Conservation (phyloP, 2,797 vertebrate genomes). For the Urosaurus nigricauda region DNA sequence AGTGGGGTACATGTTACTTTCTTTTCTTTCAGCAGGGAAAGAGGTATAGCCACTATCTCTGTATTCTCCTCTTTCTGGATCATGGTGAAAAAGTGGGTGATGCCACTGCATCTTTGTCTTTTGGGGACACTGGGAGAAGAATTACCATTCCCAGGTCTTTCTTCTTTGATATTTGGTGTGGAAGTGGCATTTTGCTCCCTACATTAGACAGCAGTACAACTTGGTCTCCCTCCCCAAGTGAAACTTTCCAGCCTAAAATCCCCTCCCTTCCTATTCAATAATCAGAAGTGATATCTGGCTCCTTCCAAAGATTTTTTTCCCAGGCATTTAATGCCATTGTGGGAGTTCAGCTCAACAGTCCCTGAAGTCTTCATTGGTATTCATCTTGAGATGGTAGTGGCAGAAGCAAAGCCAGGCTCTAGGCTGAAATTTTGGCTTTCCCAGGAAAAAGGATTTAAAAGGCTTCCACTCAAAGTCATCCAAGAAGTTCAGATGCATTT, state of each 20-base stretch:
- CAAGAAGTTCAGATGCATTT: background rate
- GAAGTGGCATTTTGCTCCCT: no score
- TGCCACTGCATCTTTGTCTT: no score
- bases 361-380: background rate
- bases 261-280: constrained; percentile 2
- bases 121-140: no score
- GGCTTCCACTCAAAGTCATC: constrained; percentile 28
- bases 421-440: background rate
- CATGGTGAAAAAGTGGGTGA: no score
- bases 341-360: background rate
- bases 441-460: constrained; percentile 3
- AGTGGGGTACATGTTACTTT: no score
- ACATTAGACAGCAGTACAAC: no score
- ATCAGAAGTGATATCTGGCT: constrained; percentile 3
- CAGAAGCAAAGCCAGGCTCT: background rate
- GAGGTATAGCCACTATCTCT: no score
- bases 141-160: no score
- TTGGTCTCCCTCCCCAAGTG: background rate
- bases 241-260: background rate
- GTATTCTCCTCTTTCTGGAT: no score
- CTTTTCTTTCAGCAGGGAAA: no score
- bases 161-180: no score
- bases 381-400: background rate
- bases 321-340: background rate
- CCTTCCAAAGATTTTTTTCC: background rate